Percentiles rank a stretch among this genome's conserved stretches.
These are phyloP conservation scores for Leucoma salicis DNA, from an alignment of 2,888 invertebrate species.

Conservation along the genomic window DNA sequence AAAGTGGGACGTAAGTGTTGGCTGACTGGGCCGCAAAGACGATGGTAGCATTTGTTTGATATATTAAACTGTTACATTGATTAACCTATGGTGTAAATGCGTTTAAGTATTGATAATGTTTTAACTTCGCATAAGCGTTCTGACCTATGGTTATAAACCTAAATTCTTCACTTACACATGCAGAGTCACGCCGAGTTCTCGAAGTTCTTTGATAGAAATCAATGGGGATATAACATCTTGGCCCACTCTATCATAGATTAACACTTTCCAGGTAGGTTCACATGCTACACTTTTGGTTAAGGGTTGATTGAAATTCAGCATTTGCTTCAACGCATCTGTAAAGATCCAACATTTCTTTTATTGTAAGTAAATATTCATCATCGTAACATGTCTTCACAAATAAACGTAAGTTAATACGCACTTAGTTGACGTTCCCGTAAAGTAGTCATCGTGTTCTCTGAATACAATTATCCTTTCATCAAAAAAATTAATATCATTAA, in stretches of 20 bases:
- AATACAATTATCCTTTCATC: conserved; percentile 19
- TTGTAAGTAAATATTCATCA: conserved; percentile 11
- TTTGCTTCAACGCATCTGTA: conserved; percentile 95
- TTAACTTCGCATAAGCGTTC: too few species aligned
- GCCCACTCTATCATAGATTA: conserved; percentile 97
- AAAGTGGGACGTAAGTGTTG: too few species aligned
- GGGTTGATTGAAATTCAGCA: conserved; percentile 95
- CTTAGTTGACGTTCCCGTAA: conserved; percentile 52
- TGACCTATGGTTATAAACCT: too few species aligned
- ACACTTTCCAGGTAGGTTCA: conserved; percentile 97
- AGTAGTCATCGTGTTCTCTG: conserved; percentile 32
- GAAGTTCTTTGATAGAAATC: conserved; percentile 95
- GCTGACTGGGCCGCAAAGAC: too few species aligned
- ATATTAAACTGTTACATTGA: too few species aligned
- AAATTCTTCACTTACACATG: conserved; percentile 90
- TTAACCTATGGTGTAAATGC: too few species aligned
- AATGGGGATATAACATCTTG: conserved; percentile 99
- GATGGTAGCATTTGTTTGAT: too few species aligned
- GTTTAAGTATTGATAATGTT: too few species aligned
- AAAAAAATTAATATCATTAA: conserved; percentile 10
- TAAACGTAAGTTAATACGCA: conserved; percentile 24
- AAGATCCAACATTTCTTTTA: conserved; percentile 34
- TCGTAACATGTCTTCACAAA: conserved; percentile 19
- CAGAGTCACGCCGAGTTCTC: conserved; percentile 98
- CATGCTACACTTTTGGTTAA: conserved; percentile 88